Evolutionary conservation across 2,888 invertebrate species (phyloP), one percentile per base, ranked within the genome.

Genomic region (Cantharis rustica): DNA sequence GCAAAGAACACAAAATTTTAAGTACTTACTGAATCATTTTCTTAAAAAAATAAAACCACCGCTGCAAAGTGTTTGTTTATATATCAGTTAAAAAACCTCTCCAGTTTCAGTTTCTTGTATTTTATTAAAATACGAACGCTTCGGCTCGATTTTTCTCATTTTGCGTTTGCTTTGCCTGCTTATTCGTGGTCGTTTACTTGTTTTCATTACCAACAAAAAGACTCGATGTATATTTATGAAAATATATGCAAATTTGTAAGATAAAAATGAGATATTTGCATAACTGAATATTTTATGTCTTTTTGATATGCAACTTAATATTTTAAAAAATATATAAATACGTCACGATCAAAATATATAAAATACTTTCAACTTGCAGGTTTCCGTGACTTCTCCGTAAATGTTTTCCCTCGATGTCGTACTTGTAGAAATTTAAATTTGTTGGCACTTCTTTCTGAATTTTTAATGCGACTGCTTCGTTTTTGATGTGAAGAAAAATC

Each of bases 271-370:
- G 61, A 69, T 76, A 80, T 80, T 78, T 80, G 72, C 79, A 78
- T 78, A 78, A 78, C 73, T 78, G 79, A 80, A 80, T 80, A 80
- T 78, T 80, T 80, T 76, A 76, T 64, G 71, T 73, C 76, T 61
- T 75, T 78, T 71, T 69, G 68, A 77, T 72, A 73, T 69, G 72
- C 69, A 75, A 71, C 62, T 47, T 64, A 62, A 75, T 75, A 75
- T 75, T 72, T 75, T 75, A 72, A 64, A 66, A n/a, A 66, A 66
- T 66, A 47, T 47, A 47, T 64, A 31, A 31, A 31, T 69, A 69
- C 64, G 23, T 66, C 64, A 69, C 13, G 26, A 26, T 69, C 26
- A 23, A 26, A 69, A 27, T 69, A 10, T 26, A 16, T 13, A 31
- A 31, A 47, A 47, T 47, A 47, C n/a, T 47, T 47, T 47, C n/a